Base-by-base conservation (phyloP, 2,888 invertebrate species). In the Ditylenchus weischeri region DNA sequence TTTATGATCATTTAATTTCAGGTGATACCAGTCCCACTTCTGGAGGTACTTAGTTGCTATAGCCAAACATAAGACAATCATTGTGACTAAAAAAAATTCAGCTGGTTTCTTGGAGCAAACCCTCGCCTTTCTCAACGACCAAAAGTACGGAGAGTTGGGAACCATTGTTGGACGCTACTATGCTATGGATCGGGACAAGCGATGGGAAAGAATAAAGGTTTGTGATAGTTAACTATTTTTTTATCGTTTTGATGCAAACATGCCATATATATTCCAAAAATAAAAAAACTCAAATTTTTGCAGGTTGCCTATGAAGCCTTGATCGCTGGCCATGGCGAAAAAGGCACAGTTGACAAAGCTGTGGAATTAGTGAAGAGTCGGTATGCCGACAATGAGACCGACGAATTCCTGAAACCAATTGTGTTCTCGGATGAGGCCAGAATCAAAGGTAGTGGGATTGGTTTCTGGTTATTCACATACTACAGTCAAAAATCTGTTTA, bases 401-500 rank as follows among this genome's bases (percentile, higher is more conserved):
- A 85, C 72, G 85, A 85, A 73, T 85, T 85, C 74, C 70, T 85
- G 57, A 84, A 84, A 70, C 85, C 85, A 4, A 84, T 86, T 48
- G 82, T 84, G 57, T 66, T 84, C 38, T 69, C 76, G 51, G 73
- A 79, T 10, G 79, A 83, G 48, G 81, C 82, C 21, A 72, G 79
- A 23, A 78, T 84, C 57, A 72, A 78, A 75, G 79, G 75, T 71
- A 29, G 18, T 57, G 1, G 21, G 5, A 4, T 57, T 21, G 29
- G n/a, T 57, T 21, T 15, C 3, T 2, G 29, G 29, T n/a, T n/a
- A n/a, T n/a, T n/a, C n/a, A n/a, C n/a, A n/a, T n/a, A n/a, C n/a
- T n/a, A 29, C 29, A 29, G 29, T 29, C 29, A 29, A 29, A 29
- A n/a, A n/a, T n/a, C n/a, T n/a, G n/a, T n/a, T n/a, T n/a, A n/a